Conservation (phyloP, 2,797 vertebrate species). For the Poliocrania exsul region DNA sequence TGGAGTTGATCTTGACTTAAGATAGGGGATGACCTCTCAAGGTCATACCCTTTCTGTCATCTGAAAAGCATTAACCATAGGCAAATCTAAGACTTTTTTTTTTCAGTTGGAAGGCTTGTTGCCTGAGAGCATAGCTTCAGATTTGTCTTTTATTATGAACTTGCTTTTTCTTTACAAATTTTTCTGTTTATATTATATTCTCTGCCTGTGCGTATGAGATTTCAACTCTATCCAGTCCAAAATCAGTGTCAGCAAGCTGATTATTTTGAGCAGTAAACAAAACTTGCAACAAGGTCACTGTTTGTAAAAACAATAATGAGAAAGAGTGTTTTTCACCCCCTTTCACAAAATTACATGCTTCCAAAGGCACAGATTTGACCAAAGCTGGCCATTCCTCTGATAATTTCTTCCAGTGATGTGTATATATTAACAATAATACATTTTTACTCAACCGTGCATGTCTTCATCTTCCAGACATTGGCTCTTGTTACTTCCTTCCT, state of each 20-base stretch:
- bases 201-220: background rate
- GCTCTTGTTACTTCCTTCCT: conserved; percentile 34
- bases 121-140: background rate
- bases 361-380: background rate
- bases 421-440: background rate
- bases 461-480: background rate
- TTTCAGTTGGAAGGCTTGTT: background rate
- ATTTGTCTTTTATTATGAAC: background rate
- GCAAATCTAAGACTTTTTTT: background rate
- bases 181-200: background rate
- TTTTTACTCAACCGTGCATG: background rate
- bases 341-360: background rate
- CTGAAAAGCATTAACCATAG: conserved; percentile 47
- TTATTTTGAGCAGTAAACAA: background rate
- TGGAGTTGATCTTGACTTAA: conserved; percentile 56
- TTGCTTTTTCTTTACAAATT: background rate
- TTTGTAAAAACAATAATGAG: background rate
- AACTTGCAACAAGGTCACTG: background rate
- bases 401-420: background rate
- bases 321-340: background rate
- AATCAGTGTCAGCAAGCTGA: background rate
- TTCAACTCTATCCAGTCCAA: background rate
- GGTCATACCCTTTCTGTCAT: conserved; percentile 51
- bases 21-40: conserved; percentile 56
- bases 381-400: background rate